A percentile compares a stretch with the other conserved stretches of the same genome.
phyloP scores from a whole-genome alignment of 2,113 vertebrate species.

The Laticauda colubrina region DNA sequence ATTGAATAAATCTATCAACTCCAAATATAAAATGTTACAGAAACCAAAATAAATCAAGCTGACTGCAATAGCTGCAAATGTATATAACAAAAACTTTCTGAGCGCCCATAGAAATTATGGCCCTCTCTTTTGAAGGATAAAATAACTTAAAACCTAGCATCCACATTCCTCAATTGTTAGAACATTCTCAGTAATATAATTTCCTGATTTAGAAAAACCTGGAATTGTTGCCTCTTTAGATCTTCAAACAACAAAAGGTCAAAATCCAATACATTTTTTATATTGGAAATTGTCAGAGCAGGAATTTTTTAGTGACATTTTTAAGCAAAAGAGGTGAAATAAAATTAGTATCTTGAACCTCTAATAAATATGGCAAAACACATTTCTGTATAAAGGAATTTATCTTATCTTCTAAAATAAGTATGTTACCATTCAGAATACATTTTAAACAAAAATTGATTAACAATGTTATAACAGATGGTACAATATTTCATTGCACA shows the following conservation, averaged over 20 bases:
- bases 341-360: not conserved
- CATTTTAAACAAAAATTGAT: not conserved
- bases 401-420: not conserved
- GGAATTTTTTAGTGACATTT: not conserved
- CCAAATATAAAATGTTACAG: not conserved
- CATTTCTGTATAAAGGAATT: not conserved
- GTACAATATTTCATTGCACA: not conserved
- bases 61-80: not conserved
- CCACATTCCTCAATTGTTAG: not conserved
- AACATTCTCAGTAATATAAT: not conserved
- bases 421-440: not conserved
- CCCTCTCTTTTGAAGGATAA: not conserved
- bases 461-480: not conserved
- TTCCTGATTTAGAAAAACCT: not conserved
- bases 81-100: not conserved
- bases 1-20: not conserved
- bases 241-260: not conserved
- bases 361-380: not conserved
- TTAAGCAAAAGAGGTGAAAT: not conserved
- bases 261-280: not conserved
- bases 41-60: not conserved
- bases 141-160: not conserved
- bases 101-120: not conserved
- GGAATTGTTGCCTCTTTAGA: not conserved
- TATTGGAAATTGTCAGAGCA: not conserved